phyloP scores from a whole-genome alignment of 2,888 invertebrate genomes.

The Colostygia pectinataria region DNA sequence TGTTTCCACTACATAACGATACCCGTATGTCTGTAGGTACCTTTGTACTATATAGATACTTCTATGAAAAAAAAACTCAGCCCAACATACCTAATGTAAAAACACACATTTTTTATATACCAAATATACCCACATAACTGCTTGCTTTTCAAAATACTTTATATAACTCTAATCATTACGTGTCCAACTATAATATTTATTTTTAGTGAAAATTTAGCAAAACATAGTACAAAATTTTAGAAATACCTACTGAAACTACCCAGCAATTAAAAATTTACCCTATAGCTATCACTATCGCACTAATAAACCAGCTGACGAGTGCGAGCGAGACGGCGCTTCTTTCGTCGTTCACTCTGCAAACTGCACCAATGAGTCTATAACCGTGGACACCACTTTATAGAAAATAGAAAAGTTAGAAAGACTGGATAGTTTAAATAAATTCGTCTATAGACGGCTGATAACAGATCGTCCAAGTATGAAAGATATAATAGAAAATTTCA shows the following conservation, averaged over 20 bases:
- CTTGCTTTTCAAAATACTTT: slow-evolving; percentile 61
- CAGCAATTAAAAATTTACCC: slow-evolving; percentile 76
- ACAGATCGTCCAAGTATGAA: slow-evolving; percentile 24
- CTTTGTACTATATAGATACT: slow-evolving; percentile 73
- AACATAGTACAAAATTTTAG: slow-evolving; percentile 83
- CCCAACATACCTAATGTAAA: slow-evolving; percentile 17
- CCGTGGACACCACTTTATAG: slow-evolving; percentile 19
- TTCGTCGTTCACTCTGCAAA: slow-evolving; percentile 28
- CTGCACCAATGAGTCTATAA: slow-evolving; percentile 65
- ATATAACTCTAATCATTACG: slow-evolving; percentile 63
- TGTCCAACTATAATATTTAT: slow-evolving; percentile 75
- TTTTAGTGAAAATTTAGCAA: slow-evolving; percentile 82
- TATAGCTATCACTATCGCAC: slow-evolving; percentile 79
- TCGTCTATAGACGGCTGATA: slow-evolving; percentile 38
- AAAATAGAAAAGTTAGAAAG: slow-evolving; percentile 26
- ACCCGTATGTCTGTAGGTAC: slow-evolving; percentile 58
- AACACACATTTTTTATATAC: slow-evolving; percentile 39
- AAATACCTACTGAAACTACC: slow-evolving; percentile 79
- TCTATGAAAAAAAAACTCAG: slow-evolving; percentile 48
- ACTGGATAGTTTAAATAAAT: slow-evolving; percentile 32
- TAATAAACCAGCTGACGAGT: slow-evolving; percentile 57
- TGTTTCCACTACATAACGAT: slow-evolving; percentile 51
- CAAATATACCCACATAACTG: slow-evolving; percentile 49
- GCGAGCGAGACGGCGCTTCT: slow-evolving; percentile 51
- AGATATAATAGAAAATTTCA: neutral